A percentile compares a stretch with the other conserved stretches of the same genome.
These are phyloP conservation scores for Xenus cinereus DNA, from an alignment of 2,113 vertebrate species.

Conservation along the genomic window DNA sequence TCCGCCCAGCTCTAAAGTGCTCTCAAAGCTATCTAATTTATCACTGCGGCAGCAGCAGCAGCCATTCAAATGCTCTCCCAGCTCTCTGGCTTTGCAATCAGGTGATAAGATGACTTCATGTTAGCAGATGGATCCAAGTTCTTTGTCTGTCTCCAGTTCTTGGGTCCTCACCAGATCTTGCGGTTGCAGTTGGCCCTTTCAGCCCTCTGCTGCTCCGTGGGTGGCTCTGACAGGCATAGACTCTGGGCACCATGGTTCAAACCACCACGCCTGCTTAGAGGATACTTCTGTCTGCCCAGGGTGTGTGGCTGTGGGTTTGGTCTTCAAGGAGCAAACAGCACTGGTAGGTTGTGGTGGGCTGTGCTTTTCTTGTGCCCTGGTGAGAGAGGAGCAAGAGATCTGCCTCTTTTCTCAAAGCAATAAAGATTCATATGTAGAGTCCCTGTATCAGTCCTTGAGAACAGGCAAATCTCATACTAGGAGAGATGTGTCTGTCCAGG, in stretches of 20 bases:
- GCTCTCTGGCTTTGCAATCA: not conserved
- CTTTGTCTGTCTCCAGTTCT: not conserved
- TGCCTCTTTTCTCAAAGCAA: not conserved
- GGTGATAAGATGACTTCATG: constrained; percentile 39
- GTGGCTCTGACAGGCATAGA: not conserved
- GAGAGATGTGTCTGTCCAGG: not conserved
- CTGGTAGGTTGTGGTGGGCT: not conserved
- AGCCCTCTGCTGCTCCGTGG: not conserved
- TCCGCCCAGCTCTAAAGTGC: constrained; percentile 44
- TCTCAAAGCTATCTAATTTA: constrained; percentile 56
- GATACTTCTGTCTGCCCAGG: not conserved
- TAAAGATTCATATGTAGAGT: accelerated
- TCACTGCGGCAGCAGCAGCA: constrained; percentile 52
- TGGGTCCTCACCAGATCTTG: not conserved
- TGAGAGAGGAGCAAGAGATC: not conserved
- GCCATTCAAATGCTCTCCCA: constrained; percentile 3
- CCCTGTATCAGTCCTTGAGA: not conserved
- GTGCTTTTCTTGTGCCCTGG: not conserved
- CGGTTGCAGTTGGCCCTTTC: not conserved
- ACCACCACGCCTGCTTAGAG: not conserved
- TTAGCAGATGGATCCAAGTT: not conserved
- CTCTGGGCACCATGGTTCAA: not conserved
- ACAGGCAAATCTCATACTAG: not conserved
- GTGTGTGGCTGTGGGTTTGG: not conserved
- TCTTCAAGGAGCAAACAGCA: not conserved